Evolutionary conservation across 2,888 invertebrate species (phyloP), one percentile per base, ranked within the genome.

Genomic region (Conchocele bisecta): DNA sequence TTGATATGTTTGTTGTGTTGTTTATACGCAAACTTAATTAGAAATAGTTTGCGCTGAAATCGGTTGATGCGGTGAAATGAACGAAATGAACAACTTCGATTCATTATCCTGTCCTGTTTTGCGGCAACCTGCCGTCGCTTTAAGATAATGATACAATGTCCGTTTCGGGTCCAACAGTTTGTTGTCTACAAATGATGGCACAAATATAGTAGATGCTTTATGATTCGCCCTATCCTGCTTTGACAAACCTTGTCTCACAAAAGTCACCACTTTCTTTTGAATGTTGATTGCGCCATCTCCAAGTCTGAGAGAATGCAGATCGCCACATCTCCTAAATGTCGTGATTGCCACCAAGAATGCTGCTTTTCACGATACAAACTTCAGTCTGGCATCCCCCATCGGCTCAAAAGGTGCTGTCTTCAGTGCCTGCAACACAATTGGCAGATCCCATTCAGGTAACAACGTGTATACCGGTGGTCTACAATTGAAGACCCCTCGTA

Each of bases 371-470:
- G 42, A 20, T 42, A 42, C n/a, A 42, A 9, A n/a, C 7, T 42
- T 42, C 6, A 42, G n/a, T 6, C 17, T 29, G 31, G 11, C 3
- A 7, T 48, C 31, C 7, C 31, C 29, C 17, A 51, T 15, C 7
- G 42, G 58, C 46, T 41, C 44, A 41, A 57, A 65, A n/a, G 48
- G 57, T 26, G 29, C 22, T 9, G 39, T 41, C 24, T 46, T 17
- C 7, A 57, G 28, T 24, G 26, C 15, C 24, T 26, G 29, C 51
- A 65, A 50, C 28, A 65, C 50, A 9, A 37, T 28, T 20, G 28
- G 50, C 20, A 65, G 33, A 58, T 65, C 51, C 65, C 65, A 65
- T 65, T 57, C 58, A 26, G 65, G 57, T 15, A 65, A 22, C 3
- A 65, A 29, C 37, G 35, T 35, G 33, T 31, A 58, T 4, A 58